phyloP scores from a whole-genome alignment of 2,888 invertebrate genomes.

The Atherix ibis region DNA sequence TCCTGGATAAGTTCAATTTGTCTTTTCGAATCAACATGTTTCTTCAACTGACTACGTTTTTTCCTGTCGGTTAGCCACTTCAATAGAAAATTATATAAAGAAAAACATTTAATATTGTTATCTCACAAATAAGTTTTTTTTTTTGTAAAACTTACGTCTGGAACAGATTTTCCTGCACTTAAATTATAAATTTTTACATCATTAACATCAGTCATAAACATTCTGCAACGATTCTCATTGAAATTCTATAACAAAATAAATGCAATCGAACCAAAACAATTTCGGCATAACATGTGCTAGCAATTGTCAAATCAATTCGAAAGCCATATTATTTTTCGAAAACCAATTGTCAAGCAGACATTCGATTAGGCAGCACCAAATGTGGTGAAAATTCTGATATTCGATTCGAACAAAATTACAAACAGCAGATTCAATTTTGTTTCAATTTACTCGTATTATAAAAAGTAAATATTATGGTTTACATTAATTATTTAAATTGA shows the following conservation, averaged over 20 bases:
- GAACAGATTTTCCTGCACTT: slow-evolving; percentile 89
- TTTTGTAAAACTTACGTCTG: slow-evolving; percentile 80
- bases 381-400: too few species aligned
- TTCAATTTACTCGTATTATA: too few species aligned
- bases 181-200: slow-evolving; percentile 96
- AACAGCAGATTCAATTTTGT: too few species aligned
- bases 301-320: too few species aligned
- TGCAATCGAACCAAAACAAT: not conserved
- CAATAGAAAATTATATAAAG: slow-evolving; percentile 18
- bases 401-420: too few species aligned
- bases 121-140: too few species aligned
- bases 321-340: too few species aligned
- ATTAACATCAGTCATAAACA: slow-evolving; percentile 89
- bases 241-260: not conserved
- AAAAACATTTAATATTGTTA: not conserved
- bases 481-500: too few species aligned
- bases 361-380: too few species aligned
- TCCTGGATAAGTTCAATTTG: slow-evolving; percentile 96
- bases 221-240: slow-evolving; percentile 28
- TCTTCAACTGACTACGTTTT: slow-evolving; percentile 63
- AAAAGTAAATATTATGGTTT: too few species aligned
- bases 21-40: slow-evolving; percentile 76
- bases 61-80: slow-evolving; percentile 81
- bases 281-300: too few species aligned
- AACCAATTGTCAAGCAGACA: too few species aligned